Evolutionary conservation across 2,113 vertebrate genomes (phyloP).

Genomic region (Xenopus laevis): DNA sequence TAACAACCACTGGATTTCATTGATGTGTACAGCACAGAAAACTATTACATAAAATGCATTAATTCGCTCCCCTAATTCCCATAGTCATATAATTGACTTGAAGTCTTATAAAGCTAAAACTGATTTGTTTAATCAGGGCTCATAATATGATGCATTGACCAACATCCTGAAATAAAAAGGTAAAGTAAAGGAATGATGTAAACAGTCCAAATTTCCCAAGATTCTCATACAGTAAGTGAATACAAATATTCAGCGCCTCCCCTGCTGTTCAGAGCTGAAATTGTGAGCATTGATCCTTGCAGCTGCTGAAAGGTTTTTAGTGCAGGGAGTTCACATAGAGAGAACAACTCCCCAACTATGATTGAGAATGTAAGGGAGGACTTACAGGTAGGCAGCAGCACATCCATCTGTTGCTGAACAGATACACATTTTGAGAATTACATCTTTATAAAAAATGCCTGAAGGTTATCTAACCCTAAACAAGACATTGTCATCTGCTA

Average conservation of each 20-base stretch:
- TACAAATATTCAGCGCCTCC: conserved; percentile 65
- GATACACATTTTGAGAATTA: conserved; percentile 54
- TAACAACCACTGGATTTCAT: no score
- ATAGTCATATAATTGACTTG: no score
- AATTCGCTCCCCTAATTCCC: no score
- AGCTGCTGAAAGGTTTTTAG: conserved; percentile 52
- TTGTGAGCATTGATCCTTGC: conserved; percentile 58
- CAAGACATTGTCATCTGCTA: conserved; percentile 55
- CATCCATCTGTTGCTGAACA: conserved; percentile 44
- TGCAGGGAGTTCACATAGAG: not conserved
- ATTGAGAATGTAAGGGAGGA: not conserved
- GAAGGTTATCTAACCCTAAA: conserved; percentile 57
- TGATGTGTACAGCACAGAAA: no score
- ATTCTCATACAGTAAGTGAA: conserved; percentile 54
- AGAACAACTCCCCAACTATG: not conserved
- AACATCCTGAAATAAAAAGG: no score
- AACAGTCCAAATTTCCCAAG: conserved; percentile 42
- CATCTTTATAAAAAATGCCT: conserved; percentile 52
- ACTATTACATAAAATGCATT: no score
- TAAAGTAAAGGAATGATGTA: not conserved
- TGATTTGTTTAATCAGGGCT: no score
- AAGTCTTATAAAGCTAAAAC: no score
- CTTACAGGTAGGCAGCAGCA: conserved; percentile 28
- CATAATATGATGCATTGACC: no score
- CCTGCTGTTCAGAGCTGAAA: conserved; percentile 61